Conservation (phyloP, 2,888 invertebrate species). For the Mystacides longicornis region DNA sequence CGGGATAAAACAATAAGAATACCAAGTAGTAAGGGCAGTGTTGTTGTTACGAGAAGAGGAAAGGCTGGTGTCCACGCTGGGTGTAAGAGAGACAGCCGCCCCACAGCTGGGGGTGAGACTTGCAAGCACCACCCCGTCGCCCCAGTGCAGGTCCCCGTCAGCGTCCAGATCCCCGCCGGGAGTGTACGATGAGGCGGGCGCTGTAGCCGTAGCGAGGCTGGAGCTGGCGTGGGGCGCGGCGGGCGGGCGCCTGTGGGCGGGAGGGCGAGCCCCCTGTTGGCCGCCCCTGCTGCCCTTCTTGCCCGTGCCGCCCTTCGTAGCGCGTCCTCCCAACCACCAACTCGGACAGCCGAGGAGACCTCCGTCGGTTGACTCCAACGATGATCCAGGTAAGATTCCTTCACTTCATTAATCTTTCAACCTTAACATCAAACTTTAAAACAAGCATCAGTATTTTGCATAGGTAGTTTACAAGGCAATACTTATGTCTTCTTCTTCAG, state of each 20-base stretch:
- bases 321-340: conserved; percentile 12
- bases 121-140: not conserved
- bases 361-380: conserved; percentile 23
- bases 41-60: not conserved
- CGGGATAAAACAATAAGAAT: not conserved
- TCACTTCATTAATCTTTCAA: too few relatives aligned
- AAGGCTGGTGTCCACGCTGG: not conserved
- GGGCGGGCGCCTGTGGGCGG: conserved; percentile 26
- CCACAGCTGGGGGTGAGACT: not conserved
- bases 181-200: conserved; percentile 28
- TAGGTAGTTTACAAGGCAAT: too few relatives aligned
- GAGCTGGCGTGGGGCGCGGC: conserved; percentile 26
- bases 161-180: not conserved
- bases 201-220: conserved; percentile 27
- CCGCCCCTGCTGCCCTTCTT: conserved; percentile 23
- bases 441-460: too few relatives aligned
- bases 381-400: conserved; percentile 19
- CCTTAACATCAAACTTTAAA: too few relatives aligned
- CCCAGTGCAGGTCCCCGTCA: not conserved
- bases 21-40: not conserved
- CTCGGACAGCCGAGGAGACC: conserved; percentile 14
- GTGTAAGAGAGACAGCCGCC: not conserved
- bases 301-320: conserved; percentile 23
- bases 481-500: too few relatives aligned
- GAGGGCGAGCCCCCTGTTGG: conserved; percentile 24